Conservation (phyloP, 2,888 invertebrate genomes). For the Drosophila longiperda region DNA sequence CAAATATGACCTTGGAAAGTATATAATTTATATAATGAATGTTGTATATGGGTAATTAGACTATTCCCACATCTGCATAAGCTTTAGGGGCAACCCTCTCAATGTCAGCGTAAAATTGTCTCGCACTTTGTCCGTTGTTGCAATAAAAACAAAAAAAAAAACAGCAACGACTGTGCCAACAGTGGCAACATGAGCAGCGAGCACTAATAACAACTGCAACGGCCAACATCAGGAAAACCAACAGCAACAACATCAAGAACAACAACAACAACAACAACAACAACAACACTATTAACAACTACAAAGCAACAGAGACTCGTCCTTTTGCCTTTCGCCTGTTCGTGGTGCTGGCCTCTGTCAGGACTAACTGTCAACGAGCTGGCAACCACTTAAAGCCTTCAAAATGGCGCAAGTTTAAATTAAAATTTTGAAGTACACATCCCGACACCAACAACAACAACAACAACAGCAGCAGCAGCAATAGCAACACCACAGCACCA, state of each 20-base stretch:
- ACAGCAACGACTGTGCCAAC: conserved; percentile 29
- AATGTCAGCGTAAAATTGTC: conserved; percentile 57
- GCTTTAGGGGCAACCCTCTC: conserved; percentile 38
- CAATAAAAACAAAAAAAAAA: conserved; percentile 60
- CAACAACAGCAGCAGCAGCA: conserved; percentile 29
- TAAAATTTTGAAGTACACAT: conserved; percentile 80
- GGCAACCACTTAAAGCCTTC: conserved; percentile 81
- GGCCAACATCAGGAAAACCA: conserved; percentile 44
- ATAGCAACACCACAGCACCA: conserved; percentile 24
- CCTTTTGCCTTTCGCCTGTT: conserved; percentile 32
- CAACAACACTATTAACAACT: conserved; percentile 5
- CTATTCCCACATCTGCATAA: not conserved
- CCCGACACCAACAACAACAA: conserved; percentile 56
- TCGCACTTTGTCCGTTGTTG: conserved; percentile 50
- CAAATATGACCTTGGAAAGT: not conserved
- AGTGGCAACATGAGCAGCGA: conserved; percentile 56
- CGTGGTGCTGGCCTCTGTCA: conserved; percentile 52
- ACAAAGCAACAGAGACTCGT: conserved; percentile 30
- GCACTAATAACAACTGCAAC: conserved; percentile 76
- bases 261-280: conserved; percentile 18
- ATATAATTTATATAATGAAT: not conserved
- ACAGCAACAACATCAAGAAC: conserved; percentile 18
- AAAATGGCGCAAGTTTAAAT: conserved; percentile 82
- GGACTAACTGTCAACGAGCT: conserved; percentile 81
- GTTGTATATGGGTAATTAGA: not conserved